Evolutionary conservation across 2,797 vertebrate genomes (phyloP), one percentile per base, ranked within the genome.

Genomic region (Melanotaenia parkinsoni): DNA sequence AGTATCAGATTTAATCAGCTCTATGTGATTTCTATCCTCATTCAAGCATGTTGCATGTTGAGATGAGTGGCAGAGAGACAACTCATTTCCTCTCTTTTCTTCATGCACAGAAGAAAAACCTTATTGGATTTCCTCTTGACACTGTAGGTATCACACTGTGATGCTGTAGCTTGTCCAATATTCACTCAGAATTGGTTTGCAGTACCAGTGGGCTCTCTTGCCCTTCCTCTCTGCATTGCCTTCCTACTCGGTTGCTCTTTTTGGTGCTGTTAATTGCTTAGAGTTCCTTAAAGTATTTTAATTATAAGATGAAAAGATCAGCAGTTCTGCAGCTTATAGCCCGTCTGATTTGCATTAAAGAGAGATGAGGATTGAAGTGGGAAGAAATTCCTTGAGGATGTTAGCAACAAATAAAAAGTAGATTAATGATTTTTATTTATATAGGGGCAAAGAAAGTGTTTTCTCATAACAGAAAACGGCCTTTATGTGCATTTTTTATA

Each of bases 111-210:
- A 69, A 58, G 54, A 51, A 82, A 72, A 76, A 56, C 58, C 26
- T 76, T 59, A 86, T 86, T 80, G 72, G 63, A 86, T 88, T 82
- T 84, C 72, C 69, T 80, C 63, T 76, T 51, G n/a, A 75, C 22
- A n/a, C 78, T 70, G 57, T 30, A 63, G 72, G 85, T 54, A 70
- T 65, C 62, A 64, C 65, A 53, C 68, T 65, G 63, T 38, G 67
- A 75, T 43, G 65, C 66, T 70, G 35, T 32, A 51, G 40, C 47
- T 76, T 58, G 61, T 80, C 74, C 53, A 72, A 20, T 74, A 64
- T 72, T 86, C 70, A 35, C 24, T 74, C 67, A 24, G 73, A 71
- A 77, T 69, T 43, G 67, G 40, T 72, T 82, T 67, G 64, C 68
- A 47, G 74, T 75, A 33, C 57, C 43, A 35, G 40, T 37, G 63